A percentile compares a stretch with the other conserved stretches of the same genome.
Conservation (phyloP, 2,113 vertebrate genomes). For the Cephalopterus ornatus region DNA sequence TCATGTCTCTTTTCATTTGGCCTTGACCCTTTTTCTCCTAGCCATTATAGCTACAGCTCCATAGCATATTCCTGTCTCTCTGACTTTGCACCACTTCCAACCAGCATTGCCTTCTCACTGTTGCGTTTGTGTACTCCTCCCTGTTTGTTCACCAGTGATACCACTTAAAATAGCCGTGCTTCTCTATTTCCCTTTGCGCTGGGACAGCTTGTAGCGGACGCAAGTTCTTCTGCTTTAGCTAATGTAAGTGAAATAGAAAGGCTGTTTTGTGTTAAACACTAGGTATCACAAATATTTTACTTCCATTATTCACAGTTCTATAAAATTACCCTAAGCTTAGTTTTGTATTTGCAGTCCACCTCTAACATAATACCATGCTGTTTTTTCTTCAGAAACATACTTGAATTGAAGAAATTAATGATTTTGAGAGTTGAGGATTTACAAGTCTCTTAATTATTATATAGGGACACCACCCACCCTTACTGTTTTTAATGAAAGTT, state of each 20-base stretch:
- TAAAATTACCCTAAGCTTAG: neutral
- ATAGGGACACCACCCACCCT: neutral
- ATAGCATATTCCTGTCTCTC: rapidly evolving
- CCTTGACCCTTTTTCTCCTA: neutral
- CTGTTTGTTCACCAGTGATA: neutral
- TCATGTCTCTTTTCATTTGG: rapidly evolving
- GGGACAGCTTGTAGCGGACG: neutral
- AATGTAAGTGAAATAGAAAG: neutral
- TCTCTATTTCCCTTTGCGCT: neutral
- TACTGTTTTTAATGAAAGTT: neutral
- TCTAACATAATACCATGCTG: neutral
- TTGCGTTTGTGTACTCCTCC: neutral
- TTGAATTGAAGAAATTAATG: neutral
- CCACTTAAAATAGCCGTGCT: neutral
- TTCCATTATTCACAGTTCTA: neutral
- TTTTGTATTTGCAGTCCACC: neutral
- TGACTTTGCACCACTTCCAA: rapidly evolving
- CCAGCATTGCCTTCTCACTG: neutral
- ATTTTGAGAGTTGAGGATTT: neutral
- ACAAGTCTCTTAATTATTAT: neutral
- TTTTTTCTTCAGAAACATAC: neutral
- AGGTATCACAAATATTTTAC: neutral
- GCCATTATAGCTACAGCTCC: neutral
- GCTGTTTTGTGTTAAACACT: neutral
- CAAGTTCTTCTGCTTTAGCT: neutral